These are phyloP conservation scores for Dermatophagoides farinae DNA, from an alignment of 1,140 invertebrate species.

Conservation along the genomic window DNA sequence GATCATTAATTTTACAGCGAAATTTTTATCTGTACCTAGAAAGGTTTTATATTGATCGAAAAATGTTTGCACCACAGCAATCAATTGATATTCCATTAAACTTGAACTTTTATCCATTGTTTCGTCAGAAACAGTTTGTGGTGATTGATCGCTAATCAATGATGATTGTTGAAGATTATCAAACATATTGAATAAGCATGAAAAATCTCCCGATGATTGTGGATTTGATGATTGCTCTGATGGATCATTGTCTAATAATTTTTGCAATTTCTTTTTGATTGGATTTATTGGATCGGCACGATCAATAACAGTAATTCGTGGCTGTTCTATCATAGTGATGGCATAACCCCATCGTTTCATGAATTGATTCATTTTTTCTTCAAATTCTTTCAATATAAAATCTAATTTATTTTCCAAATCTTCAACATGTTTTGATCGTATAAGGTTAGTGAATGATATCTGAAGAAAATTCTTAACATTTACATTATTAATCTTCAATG, in stretches of 20 bases:
- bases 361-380: conserved; percentile 12
- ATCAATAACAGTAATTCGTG: conserved; percentile 6
- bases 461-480: conserved; percentile 11
- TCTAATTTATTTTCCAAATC: conserved; percentile 14
- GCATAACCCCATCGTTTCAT: conserved; percentile 14
- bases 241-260: neutral
- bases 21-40: neutral
- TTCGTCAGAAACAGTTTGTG: neutral
- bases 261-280: conserved; percentile 6
- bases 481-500: conserved; percentile 6
- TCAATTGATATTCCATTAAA: neutral
- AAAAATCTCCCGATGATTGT: neutral
- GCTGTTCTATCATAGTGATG: neutral
- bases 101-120: neutral
- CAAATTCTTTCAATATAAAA: conserved; percentile 10
- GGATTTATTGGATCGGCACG: conserved; percentile 14
- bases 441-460: conserved; percentile 10
- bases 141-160: neutral
- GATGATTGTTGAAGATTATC: neutral
- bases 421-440: conserved; percentile 12
- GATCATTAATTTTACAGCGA: neutral
- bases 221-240: neutral
- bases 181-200: neutral
- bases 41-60: conserved; percentile 3
- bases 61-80: neutral